These are phyloP conservation scores for Rhea americana DNA, from an alignment of 2,113 vertebrate species.

Conservation along the genomic window DNA sequence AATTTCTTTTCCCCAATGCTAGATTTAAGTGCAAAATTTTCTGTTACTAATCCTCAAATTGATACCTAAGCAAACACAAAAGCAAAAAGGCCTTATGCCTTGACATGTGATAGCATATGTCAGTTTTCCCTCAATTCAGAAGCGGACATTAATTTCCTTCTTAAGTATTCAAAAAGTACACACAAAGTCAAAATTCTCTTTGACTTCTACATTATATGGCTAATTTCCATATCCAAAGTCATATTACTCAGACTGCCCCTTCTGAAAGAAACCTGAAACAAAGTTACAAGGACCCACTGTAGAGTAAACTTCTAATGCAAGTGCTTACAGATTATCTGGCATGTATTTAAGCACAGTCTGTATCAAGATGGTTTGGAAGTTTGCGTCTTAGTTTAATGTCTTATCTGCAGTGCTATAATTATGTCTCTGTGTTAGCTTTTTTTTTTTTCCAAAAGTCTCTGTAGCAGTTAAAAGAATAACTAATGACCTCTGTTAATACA, in stretches of 20 bases:
- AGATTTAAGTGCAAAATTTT: background rate
- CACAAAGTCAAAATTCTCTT: background rate
- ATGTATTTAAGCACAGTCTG: background rate
- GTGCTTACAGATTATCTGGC: background rate
- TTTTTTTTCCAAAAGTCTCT: background rate
- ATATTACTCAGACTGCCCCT: background rate
- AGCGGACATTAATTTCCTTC: background rate
- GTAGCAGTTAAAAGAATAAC: background rate
- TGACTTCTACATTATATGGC: background rate
- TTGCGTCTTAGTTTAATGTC: background rate
- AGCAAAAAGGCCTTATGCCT: background rate
- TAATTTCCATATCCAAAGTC: background rate
- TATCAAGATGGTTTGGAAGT: background rate
- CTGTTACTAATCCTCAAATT: background rate
- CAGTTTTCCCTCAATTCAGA: background rate
- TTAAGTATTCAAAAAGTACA: background rate
- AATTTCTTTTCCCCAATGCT: background rate
- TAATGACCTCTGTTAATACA: background rate
- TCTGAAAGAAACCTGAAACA: background rate
- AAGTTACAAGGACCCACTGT: background rate
- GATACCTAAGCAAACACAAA: background rate
- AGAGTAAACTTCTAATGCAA: background rate
- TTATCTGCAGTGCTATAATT: background rate
- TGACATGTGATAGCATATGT: accelerated
- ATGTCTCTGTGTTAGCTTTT: background rate